These are phyloP conservation scores for Balaenoptera acutorostrata DNA, from an alignment of 2,113 vertebrate species.

Conservation along the genomic window DNA sequence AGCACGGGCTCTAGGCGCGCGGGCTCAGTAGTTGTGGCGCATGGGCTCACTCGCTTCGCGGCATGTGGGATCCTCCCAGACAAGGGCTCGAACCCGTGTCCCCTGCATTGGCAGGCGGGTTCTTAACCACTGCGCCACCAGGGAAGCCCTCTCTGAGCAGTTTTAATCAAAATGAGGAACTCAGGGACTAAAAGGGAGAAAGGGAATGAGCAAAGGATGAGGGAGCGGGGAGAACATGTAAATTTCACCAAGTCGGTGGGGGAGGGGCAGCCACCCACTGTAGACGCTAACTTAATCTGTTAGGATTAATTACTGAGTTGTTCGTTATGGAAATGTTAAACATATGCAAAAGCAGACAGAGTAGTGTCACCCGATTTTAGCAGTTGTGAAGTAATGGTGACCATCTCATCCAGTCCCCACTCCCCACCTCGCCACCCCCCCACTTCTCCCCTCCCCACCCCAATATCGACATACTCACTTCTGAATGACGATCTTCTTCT, in stretches of 20 bases:
- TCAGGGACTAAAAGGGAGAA: background rate
- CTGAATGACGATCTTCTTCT: slow-evolving; percentile 35
- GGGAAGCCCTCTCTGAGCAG: background rate
- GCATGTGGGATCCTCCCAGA: no score
- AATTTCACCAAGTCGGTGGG: accelerated
- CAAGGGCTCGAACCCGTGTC: no score
- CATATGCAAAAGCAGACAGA: background rate
- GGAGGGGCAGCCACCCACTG: background rate
- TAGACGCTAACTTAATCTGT: background rate
- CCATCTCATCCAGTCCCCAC: accelerated
- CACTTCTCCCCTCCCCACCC: background rate
- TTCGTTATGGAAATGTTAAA: background rate
- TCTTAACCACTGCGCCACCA: no score
- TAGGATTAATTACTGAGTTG: background rate
- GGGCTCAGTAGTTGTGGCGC: no score
- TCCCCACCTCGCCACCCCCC: background rate
- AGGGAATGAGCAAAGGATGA: background rate
- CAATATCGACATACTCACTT: slow-evolving; percentile 23
- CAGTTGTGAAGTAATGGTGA: accelerated
- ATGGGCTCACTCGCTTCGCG: no score
- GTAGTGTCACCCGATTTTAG: accelerated
- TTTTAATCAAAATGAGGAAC: background rate
- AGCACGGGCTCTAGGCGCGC: no score
- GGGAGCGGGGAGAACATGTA: background rate
- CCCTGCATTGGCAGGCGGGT: no score